These are phyloP conservation scores for Geotrupes spiniger DNA, from an alignment of 2,888 invertebrate genomes.

Conservation along the genomic window DNA sequence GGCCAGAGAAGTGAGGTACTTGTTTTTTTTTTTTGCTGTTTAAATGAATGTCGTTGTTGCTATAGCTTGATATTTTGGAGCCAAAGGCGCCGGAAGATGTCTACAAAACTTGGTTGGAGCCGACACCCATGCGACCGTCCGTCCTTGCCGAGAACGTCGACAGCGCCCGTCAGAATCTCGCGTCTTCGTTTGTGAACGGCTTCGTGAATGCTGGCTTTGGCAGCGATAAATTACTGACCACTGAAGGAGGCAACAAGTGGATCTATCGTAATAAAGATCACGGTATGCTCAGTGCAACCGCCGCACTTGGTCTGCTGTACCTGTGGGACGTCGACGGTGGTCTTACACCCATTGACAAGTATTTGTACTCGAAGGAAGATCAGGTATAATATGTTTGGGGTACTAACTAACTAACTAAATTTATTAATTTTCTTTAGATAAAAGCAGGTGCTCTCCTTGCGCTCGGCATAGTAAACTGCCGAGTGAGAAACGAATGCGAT, in stretches of 20 bases:
- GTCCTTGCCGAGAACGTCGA: slow-evolving; percentile 70
- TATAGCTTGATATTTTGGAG: slow-evolving; percentile 93
- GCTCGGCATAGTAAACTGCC: slow-evolving; percentile 95
- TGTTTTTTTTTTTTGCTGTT: background rate
- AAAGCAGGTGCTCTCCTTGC: slow-evolving; percentile 96
- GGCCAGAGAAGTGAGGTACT: slow-evolving; percentile 74
- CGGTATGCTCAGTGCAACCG: slow-evolving; percentile 96
- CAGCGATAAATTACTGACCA: slow-evolving; percentile 88
- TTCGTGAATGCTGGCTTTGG: slow-evolving; percentile 99
- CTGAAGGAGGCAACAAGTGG: slow-evolving; percentile 69
- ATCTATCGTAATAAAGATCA: slow-evolving; percentile 98
- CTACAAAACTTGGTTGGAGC: slow-evolving; percentile 95
- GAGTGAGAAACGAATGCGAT: slow-evolving; percentile 96
- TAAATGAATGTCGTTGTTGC: slow-evolving; percentile 12
- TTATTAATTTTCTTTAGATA: slow-evolving; percentile 56
- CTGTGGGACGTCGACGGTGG: slow-evolving; percentile 99
- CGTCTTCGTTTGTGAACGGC: slow-evolving; percentile 97
- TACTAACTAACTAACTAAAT: background rate
- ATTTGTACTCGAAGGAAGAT: slow-evolving; percentile 52
- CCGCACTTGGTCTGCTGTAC: slow-evolving; percentile 91
- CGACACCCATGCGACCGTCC: slow-evolving; percentile 63
- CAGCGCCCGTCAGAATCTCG: slow-evolving; percentile 94
- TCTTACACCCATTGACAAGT: slow-evolving; percentile 96
- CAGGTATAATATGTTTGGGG: slow-evolving; percentile 28
- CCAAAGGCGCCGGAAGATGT: slow-evolving; percentile 99